Base-by-base conservation (phyloP, 2,888 invertebrate genomes). In the Coleophora deauratella region DNA sequence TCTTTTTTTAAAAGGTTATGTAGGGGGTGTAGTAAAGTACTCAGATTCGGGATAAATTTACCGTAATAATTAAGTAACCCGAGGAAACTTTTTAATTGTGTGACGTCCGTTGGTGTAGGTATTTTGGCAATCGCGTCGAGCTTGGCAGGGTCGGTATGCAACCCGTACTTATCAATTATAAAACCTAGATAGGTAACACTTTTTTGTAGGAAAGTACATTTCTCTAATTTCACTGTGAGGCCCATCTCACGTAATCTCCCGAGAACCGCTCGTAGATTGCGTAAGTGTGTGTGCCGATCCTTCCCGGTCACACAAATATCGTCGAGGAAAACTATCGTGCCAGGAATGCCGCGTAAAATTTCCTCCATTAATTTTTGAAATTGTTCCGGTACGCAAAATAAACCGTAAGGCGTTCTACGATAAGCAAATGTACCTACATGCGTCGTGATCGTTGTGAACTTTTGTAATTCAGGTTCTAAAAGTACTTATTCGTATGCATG, bases 401-500 rank as follows among this genome's bases (percentile, higher is more conserved):
- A 33, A 1, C 54, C 52, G 15, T 43, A 50, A 1, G 51, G 52
- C 1, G 49, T 52, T 4, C 21, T 3, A 4, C 38, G 35, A 35
- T 52, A 57, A 9, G 40, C 45, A 41, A 51, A 55, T 0, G 52
- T 54, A 1, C 28, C 28, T 10, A 28, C 10, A 28, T 28, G 28
- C 2, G 28, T 28, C 28, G 28, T 28, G 8, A 55, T 51, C 4
- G 51, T 48, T 2, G 52, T 55, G 28, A 33, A 49, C 8, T 47
- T 31, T 13, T 45, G 50, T 1, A 50, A 54, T 3, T 46, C 45
- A 10, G 43, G 42, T 2, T 42, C 33, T 14, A 54, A 42, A 13
- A 46, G 11, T 9, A 46, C 32, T 38, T 59, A 57, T 42, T 51
- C 40, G 38, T 57, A 59, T 0, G 55, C 53, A 9, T 52, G 44